Base-by-base conservation (phyloP, 1,140 invertebrate genomes). In the Aphelenchoides fujianensis region DNA sequence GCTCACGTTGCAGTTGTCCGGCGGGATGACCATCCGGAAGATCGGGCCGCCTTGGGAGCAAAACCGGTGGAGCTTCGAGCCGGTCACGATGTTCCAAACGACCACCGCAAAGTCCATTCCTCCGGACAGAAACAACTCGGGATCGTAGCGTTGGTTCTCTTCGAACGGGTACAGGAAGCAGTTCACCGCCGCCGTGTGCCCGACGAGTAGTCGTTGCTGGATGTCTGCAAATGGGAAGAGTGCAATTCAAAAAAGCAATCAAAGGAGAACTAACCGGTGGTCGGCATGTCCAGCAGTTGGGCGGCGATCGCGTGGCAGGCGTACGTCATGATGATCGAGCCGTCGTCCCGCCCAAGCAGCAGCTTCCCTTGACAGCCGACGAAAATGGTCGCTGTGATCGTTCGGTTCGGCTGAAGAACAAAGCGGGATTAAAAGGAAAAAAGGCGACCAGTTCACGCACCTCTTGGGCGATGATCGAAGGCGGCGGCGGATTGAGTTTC, bases 101-200 rank as follows among this genome's bases (percentile, higher is more conserved):
- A 93, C 95, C 2, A 98, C 93, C 0, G 94, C 94, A 85, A 98
- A 98, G 85, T 99, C 96, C 16, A 95, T 91, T 1, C 94, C 94
- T 23, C 96, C 96, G 0, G 94, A 97, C 0, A 99, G 89, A 12
- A 98, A 86, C 85, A 94, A 91, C 2, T 90, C 88, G 70, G 92
- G 90, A 82, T 98, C 94, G 84, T 98, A 98, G 70, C 95, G 90
- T n/a, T 89, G 86, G 82, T 95, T 90, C 16, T 93, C 90, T 82
- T 94, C 91, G 79, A 96, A 91, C 9, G 96, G 96, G 85, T 98
- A 98, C 0, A 98, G 85, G 1, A 99, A 86, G 84, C 93, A 96
- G 81, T 95, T 98, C 0, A 98, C 94, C 57, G 92, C 88, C 0
- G 94, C 94, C 53, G 90, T 91, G 85, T 98, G 96, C 0, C 95